Evolutionary conservation across 2,113 vertebrate genomes (phyloP), one percentile per base, ranked within the genome.

Genomic region (Tachysurus fulvidraco): DNA sequence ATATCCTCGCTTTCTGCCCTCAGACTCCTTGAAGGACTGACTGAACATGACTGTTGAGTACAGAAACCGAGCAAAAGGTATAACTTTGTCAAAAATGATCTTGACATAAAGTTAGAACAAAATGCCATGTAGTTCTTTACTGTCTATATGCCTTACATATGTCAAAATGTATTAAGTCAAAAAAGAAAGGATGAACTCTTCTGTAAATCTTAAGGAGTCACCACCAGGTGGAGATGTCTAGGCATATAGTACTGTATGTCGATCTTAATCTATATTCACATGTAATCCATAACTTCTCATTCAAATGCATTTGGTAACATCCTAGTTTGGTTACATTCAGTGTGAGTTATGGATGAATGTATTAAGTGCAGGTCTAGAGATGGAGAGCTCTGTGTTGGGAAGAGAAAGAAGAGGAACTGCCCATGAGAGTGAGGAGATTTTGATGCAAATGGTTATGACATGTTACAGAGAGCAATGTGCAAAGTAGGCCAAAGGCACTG

Each of bases 371-470:
- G 57, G 11, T 41, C 69, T 60, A 88, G 55, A 69, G 62, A 28
- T 36, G 30, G 77, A 36, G 83, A 86, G 55, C 3, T 30, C 4
- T 52, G 36, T 64, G 55, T 69, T 54, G 90, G 91, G 93, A 92
- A 36, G 36, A 36, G 36, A 94, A 94, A 50, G 64, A 76, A 50
- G 11, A 12, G 44, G 23, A 13, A 12, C 50, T 50, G 44, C 23
- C 44, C 5, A n/a, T 50, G 44, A 50, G 71, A 23, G 41, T 76
- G 71, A 23, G 41, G 25, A 10, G 17, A 90, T 91, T 91, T 91
- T 97, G 96, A 98, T 92, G 89, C 96, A 95, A 97, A 91, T 87
- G 93, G 92, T 88, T 92, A 90, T 93, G 93, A 91, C 93, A 92
- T 88, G 84, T 73, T 59, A 64, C 73, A 83, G 89, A 91, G 88